Evolutionary conservation across 2,888 invertebrate genomes (phyloP).

Genomic region (Phaedon cochleariae): DNA sequence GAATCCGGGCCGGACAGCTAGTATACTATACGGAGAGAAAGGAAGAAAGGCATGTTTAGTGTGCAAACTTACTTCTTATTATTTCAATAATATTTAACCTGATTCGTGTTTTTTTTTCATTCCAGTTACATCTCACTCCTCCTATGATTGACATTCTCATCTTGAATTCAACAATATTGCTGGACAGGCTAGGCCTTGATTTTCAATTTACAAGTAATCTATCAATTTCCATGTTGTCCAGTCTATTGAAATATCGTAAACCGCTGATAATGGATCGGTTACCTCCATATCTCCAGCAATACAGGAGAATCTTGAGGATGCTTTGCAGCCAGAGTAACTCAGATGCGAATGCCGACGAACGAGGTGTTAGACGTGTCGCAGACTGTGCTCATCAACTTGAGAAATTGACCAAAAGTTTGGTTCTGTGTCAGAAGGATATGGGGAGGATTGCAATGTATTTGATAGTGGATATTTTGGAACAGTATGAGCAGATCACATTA

Average conservation of each 20-base stretch:
- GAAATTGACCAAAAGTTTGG: conserved; percentile 57
- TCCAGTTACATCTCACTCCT: conserved; percentile 54
- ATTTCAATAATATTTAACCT: no score
- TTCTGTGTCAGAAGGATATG: conserved; percentile 58
- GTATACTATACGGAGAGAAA: no score
- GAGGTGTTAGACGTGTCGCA: conserved; percentile 45
- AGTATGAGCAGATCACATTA: conserved; percentile 61
- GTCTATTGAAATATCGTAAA: conserved; percentile 54
- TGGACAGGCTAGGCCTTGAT: conserved; percentile 37
- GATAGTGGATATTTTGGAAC: conserved; percentile 62
- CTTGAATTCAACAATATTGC: conserved; percentile 46
- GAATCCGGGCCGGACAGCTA: no score
- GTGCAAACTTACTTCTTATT: no score
- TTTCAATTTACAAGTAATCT: conserved; percentile 47
- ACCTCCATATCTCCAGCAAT: conserved; percentile 56
- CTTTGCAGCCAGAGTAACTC: conserved; percentile 53
- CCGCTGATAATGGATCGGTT: conserved; percentile 56
- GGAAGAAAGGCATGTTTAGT: no score
- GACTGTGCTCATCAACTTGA: conserved; percentile 60
- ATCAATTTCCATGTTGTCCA: conserved; percentile 51
- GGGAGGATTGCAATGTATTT: conserved; percentile 61
- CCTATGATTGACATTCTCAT: conserved; percentile 52
- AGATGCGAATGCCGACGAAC: conserved; percentile 34
- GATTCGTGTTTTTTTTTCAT: conserved; percentile 27
- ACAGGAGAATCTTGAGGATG: conserved; percentile 51